Evolutionary conservation across 2,797 vertebrate genomes (phyloP), one percentile per base, ranked within the genome.

Genomic region (Acomys russatus): DNA sequence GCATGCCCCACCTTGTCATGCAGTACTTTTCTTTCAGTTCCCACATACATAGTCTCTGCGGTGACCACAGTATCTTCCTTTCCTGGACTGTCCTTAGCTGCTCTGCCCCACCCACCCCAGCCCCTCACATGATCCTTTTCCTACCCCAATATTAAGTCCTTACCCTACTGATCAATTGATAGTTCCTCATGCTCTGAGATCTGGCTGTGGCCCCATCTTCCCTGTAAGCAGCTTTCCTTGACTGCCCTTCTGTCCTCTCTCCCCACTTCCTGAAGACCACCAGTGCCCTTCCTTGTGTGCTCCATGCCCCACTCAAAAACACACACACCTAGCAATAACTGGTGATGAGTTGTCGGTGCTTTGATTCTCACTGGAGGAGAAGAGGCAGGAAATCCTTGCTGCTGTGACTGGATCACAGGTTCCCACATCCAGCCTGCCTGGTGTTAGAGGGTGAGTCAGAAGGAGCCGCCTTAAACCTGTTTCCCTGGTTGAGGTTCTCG

Each of bases 401-500:
- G 2, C 4, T 49, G 30, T 90, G 84, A 49, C 83, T 86, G 64
- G 56, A 44, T 90, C 66, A 79, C 28, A 8, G 83, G 56, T 54
- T 92, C 14, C 28, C 64, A 92, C 56, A 25, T 77, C 80, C 30
- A 77, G 70, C 28, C 84, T 80, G 28, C 35, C 17, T 61, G n/a
- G 17, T 20, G 18, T 49, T 76, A 44, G 6, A 78, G 35, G 56
- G 18, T n/a, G 85, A 96, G 82, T 97, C 95, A 95, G 63, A 6
- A 8, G 85, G 1, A 23, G 17, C 44, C 92, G 92, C 1, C 22
- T 93, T 71, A 80, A 95, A 95, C 96, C 85, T 93, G 93, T 96
- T 96, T 92, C 44, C 7, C 87, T 74, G 51, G 63, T n/a, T 78
- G 82, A 83, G 35, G 66, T 17, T 94, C 95, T 71, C 38, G 22